phyloP scores from a whole-genome alignment of 2,113 vertebrate species.

The Eulemur rufifrons region DNA sequence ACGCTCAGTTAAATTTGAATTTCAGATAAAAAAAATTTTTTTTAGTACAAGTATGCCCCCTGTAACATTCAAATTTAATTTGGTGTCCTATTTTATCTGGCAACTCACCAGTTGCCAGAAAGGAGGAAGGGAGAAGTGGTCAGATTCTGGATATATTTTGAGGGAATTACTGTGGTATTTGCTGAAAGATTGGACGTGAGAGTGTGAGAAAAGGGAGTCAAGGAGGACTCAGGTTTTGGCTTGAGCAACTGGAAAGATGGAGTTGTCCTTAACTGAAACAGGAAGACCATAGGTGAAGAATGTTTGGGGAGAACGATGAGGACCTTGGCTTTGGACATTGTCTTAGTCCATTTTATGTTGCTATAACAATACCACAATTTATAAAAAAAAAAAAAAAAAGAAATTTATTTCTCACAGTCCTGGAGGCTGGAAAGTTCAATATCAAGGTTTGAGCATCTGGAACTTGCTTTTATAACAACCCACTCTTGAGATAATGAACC shows the following conservation, averaged over 20 bases:
- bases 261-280: background rate
- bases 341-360: background rate
- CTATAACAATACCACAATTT: background rate
- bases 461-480: background rate
- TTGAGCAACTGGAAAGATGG: background rate
- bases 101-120: background rate
- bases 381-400: background rate
- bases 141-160: background rate
- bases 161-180: background rate
- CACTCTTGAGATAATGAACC: background rate
- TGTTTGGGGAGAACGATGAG: background rate
- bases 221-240: background rate
- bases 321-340: background rate
- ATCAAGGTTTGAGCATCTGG: background rate
- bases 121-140: background rate
- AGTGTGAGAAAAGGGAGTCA: background rate
- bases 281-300: background rate
- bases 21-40: background rate
- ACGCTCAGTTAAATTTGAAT: conserved; percentile 29
- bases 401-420: background rate
- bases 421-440: background rate
- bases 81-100: background rate
- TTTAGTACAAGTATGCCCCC: background rate
- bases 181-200: background rate
- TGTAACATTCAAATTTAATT: background rate